Evolutionary conservation across 1,140 invertebrate species (phyloP).

Genomic region (Drosophila serrata): DNA sequence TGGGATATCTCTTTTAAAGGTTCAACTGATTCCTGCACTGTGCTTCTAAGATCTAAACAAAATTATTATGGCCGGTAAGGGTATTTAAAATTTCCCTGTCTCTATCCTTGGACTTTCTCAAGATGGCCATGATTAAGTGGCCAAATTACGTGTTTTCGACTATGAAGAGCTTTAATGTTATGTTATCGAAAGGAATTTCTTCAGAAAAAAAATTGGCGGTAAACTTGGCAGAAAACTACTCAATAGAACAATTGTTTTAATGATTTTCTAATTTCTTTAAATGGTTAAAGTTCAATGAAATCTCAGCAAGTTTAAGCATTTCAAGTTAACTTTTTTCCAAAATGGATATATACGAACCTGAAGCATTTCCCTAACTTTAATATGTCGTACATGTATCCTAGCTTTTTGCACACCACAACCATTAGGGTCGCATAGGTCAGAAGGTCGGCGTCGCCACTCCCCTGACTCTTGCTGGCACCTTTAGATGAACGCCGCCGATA

Average conservation of each 20-base stretch:
- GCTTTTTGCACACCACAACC: neutral
- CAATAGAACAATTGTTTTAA: neutral
- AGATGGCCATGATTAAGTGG: neutral
- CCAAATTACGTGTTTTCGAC: neutral
- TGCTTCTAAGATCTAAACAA: too few relatives aligned
- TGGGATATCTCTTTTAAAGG: too few relatives aligned
- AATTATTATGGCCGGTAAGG: too few relatives aligned
- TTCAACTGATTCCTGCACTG: too few relatives aligned
- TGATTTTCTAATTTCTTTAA: neutral
- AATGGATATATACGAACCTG: neutral
- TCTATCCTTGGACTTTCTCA: neutral
- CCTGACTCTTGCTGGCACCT: constrained; percentile 10
- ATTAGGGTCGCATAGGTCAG: neutral
- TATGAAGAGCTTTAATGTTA: neutral
- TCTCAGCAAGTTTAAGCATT: neutral
- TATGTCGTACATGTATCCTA: neutral
- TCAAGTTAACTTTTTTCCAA: neutral
- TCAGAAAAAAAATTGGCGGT: neutral
- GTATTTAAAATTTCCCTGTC: neutral
- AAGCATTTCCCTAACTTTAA: neutral
- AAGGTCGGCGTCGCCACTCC: constrained; percentile 5
- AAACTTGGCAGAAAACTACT: too few relatives aligned
- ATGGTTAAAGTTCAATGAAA: neutral
- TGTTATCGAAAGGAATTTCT: neutral
- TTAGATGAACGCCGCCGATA: constrained; percentile 57